Conservation (phyloP, 1,140 invertebrate genomes). For the Drosophila nigromelanica region DNA sequence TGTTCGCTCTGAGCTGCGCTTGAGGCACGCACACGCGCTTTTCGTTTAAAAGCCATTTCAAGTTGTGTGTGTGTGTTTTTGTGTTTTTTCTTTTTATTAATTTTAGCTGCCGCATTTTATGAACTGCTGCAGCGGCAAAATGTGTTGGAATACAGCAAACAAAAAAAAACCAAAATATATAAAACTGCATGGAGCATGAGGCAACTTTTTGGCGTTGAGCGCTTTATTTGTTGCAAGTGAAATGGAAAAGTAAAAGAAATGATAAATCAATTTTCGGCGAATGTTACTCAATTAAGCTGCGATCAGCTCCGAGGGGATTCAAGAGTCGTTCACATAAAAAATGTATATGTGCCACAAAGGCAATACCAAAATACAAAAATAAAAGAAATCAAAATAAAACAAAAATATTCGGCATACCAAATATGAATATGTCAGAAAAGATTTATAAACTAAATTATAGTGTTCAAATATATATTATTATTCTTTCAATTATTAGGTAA, state of each 20-base stretch:
- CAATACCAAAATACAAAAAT: too few relatives aligned
- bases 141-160: constrained; percentile 19
- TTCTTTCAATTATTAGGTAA: too few relatives aligned
- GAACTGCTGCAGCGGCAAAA: constrained; percentile 32
- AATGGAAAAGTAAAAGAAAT: constrained; percentile 31
- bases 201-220: constrained; percentile 60
- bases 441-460: too few relatives aligned
- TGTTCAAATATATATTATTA: too few relatives aligned
- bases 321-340: too few relatives aligned
- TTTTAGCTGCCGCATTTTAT: constrained; percentile 50
- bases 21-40: constrained; percentile 71
- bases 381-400: too few relatives aligned
- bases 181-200: constrained; percentile 44
- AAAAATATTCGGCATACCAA: too few relatives aligned
- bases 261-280: constrained; percentile 39
- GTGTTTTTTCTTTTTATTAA: constrained; percentile 57
- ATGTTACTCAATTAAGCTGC: constrained; percentile 17
- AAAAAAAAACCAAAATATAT: constrained; percentile 16
- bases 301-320: constrained; percentile 2
- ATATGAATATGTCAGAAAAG: too few relatives aligned
- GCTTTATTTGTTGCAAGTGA: constrained; percentile 62
- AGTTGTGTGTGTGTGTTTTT: constrained; percentile 26
- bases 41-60: constrained; percentile 60
- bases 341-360: too few relatives aligned
- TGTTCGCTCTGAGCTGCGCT: constrained; percentile 45